Evolutionary conservation across 2,113 vertebrate species (phyloP).

Genomic region (Catharus bicknelli): DNA sequence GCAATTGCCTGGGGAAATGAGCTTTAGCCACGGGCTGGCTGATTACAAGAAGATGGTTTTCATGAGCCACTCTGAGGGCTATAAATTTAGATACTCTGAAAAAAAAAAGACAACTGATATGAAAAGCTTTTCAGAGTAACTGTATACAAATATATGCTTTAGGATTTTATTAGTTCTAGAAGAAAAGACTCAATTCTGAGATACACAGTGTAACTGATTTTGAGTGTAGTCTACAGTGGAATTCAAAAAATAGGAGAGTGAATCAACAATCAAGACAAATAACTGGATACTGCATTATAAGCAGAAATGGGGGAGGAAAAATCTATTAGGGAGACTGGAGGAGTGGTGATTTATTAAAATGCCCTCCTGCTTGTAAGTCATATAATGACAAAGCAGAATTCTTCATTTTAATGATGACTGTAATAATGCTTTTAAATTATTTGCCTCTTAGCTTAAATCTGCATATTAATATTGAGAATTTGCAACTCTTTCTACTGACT

Average conservation of each 20-base stretch:
- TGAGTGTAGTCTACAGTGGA: background rate
- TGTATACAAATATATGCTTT: background rate
- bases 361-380: background rate
- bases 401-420: background rate
- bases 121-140: background rate
- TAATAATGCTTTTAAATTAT: slow-evolving; percentile 8
- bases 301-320: background rate
- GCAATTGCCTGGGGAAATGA: background rate
- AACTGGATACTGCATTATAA: background rate
- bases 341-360: background rate
- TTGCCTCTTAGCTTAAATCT: slow-evolving; percentile 27
- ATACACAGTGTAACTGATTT: background rate
- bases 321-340: background rate
- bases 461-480: background rate
- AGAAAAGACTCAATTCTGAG: background rate
- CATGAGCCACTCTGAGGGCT: background rate
- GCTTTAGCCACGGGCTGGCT: background rate
- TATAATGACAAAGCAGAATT: background rate
- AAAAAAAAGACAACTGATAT: background rate
- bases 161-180: background rate
- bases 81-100: background rate
- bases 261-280: background rate
- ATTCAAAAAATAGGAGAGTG: background rate
- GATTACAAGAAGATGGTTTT: background rate
- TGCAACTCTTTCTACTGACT: background rate